A percentile compares a stretch with the other conserved stretches of the same genome.
Conservation (phyloP, 2,113 vertebrate species). For the Setophaga petechia region DNA sequence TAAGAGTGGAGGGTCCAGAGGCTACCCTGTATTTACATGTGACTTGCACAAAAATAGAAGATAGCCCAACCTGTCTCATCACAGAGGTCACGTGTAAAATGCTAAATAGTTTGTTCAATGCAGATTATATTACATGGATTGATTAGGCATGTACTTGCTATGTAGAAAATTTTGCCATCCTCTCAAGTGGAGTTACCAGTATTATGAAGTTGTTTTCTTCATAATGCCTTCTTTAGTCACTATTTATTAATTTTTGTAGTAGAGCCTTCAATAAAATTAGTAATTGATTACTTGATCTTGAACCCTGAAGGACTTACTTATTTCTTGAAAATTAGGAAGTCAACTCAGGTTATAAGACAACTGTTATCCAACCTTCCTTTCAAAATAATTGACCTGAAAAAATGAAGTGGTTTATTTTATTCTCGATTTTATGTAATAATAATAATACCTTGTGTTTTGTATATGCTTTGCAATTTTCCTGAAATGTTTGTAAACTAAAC, state of each 20-base stretch:
- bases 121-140: neutral
- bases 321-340: neutral
- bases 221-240: neutral
- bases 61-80: neutral
- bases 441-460: neutral
- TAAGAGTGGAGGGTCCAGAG: neutral
- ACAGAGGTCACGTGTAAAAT: neutral
- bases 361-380: neutral
- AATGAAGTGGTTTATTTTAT: neutral
- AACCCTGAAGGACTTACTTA: neutral
- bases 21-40: neutral
- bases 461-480: neutral
- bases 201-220: conserved; percentile 1
- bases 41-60: neutral
- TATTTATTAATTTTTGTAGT: conserved; percentile 21
- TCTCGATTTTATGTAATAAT: neutral
- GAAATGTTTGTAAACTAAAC: neutral
- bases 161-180: neutral
- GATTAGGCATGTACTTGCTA: neutral
- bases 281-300: conserved; percentile 10
- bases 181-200: neutral
- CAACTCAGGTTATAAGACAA: neutral
- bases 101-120: neutral
- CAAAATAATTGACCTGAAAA: neutral
- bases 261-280: neutral